Conservation (phyloP, 2,113 vertebrate genomes). For the Nothobranchius kuhntae region DNA sequence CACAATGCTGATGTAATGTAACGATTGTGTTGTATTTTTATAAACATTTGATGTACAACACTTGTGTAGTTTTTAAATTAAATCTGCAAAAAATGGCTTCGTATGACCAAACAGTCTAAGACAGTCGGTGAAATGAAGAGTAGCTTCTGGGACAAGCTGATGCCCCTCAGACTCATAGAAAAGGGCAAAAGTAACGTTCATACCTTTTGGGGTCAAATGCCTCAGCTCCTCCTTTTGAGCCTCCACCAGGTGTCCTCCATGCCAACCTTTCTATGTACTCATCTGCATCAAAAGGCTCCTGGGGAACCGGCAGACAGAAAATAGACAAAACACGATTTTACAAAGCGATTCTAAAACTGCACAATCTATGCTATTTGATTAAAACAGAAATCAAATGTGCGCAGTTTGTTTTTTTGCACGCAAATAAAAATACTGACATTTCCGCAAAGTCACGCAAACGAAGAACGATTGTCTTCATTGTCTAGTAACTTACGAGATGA, state of each 20-base stretch:
- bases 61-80: too few species aligned
- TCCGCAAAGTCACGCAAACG: background rate
- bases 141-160: too few species aligned
- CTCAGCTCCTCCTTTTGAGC: conserved; percentile 94
- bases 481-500: background rate
- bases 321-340: background rate
- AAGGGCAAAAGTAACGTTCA: background rate
- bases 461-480: background rate
- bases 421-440: conserved; percentile 2
- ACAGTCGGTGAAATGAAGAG: too few species aligned
- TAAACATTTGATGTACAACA: too few species aligned
- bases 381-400: background rate
- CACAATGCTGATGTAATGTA: too few species aligned
- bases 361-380: background rate
- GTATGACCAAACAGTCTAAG: too few species aligned
- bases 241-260: conserved; percentile 97
- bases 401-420: background rate
- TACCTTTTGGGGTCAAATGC: conserved; percentile 98
- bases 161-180: too few species aligned
- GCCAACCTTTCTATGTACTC: conserved; percentile 98
- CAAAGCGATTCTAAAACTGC: background rate
- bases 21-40: too few species aligned
- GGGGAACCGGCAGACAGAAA: background rate
- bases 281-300: conserved; percentile 99
- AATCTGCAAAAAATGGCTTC: too few species aligned